Evolutionary conservation across 2,113 vertebrate genomes (phyloP).

Genomic region (Engraulis encrasicolus): DNA sequence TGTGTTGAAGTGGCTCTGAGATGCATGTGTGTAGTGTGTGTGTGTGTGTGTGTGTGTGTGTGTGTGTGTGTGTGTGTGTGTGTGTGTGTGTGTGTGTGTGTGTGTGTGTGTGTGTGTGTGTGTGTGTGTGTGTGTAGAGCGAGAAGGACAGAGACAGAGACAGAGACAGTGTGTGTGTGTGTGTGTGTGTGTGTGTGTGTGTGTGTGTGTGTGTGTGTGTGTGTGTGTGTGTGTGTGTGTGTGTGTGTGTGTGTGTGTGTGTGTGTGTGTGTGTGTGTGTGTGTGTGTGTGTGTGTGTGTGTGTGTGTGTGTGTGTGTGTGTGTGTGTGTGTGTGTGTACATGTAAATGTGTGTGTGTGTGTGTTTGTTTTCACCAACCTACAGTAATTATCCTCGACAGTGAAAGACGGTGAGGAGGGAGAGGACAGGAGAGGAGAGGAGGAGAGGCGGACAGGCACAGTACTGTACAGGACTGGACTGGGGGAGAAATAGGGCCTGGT

Average conservation of each 20-base stretch:
- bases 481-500: too few species aligned
- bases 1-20: conserved; percentile 26
- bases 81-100: background rate
- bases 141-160: too few species aligned
- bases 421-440: too few species aligned
- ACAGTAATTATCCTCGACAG: background rate
- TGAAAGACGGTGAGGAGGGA: background rate
- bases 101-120: background rate
- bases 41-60: conserved; percentile 1
- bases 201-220: background rate
- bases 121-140: background rate
- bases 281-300: background rate
- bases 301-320: background rate
- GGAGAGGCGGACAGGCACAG: too few species aligned
- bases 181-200: background rate
- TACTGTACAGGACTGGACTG: too few species aligned
- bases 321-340: background rate
- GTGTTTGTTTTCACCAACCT: background rate
- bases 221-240: background rate
- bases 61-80: background rate
- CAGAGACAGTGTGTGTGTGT: background rate
- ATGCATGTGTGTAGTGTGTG: background rate
- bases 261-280: conserved; percentile 5
- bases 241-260: background rate
- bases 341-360: background rate